phyloP scores from a whole-genome alignment of 2,797 vertebrate species.

The Delichon dasypus region DNA sequence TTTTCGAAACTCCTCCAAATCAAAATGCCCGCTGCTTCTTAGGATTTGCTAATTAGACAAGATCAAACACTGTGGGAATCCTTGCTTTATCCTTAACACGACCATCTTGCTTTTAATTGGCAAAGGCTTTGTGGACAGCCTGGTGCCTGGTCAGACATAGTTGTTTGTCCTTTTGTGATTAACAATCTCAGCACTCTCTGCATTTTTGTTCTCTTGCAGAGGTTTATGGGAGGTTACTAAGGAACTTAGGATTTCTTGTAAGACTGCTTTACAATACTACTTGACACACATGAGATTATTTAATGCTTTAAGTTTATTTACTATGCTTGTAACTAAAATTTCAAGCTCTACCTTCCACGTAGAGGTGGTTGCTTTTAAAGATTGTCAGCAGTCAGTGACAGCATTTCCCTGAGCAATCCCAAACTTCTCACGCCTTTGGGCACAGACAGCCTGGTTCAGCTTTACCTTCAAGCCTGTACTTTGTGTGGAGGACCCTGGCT shows the following conservation, averaged over 20 bases:
- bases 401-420: background rate
- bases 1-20: background rate
- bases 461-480: background rate
- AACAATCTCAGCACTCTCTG: background rate
- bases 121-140: background rate
- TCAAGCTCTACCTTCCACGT: background rate
- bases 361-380: background rate
- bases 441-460: background rate
- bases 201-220: background rate
- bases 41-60: slow-evolving; percentile 16
- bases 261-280: background rate
- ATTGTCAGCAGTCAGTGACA: background rate
- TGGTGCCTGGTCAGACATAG: background rate
- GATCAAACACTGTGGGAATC: background rate
- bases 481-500: background rate
- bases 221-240: background rate
- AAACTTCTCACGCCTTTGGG: background rate
- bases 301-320: background rate
- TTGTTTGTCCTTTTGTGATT: background rate
- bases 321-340: background rate
- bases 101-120: slow-evolving; percentile 17
- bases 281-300: background rate
- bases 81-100: background rate
- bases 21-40: background rate
- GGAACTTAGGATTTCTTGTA: background rate